phyloP scores from a whole-genome alignment of 2,888 invertebrate species.

The Bhutanitis thaidina region DNA sequence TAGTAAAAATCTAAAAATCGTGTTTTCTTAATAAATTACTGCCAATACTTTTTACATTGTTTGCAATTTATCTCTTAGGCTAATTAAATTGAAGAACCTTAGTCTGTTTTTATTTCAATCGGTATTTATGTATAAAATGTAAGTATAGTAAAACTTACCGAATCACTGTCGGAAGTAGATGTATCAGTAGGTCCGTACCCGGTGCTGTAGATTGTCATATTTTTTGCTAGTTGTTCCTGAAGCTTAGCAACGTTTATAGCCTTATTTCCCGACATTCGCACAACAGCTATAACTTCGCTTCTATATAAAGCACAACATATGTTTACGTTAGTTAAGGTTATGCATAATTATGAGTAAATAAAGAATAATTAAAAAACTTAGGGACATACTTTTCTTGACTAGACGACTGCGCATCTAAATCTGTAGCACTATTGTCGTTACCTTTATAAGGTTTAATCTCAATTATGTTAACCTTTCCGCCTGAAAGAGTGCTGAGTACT shows the following conservation, averaged over 20 bases:
- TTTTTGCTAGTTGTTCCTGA: constrained; percentile 80
- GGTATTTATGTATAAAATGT: no score
- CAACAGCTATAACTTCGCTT: constrained; percentile 86
- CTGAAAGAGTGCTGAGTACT: constrained; percentile 87
- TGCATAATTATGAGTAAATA: no score
- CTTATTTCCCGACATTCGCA: constrained; percentile 82
- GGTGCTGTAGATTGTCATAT: constrained; percentile 64
- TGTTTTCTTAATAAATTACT: no score
- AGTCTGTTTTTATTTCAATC: no score
- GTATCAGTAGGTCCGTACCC: constrained; percentile 39
- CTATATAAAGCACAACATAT: constrained; percentile 55
- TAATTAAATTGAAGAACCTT: no score
- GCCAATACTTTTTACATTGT: no score
- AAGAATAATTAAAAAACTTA: neutral
- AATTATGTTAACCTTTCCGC: constrained; percentile 87
- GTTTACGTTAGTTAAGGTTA: no score
- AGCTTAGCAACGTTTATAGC: constrained; percentile 87
- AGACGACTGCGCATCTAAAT: constrained; percentile 68
- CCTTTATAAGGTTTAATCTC: constrained; percentile 85
- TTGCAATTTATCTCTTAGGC: no score
- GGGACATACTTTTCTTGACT: constrained; percentile 78
- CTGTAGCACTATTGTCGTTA: constrained; percentile 76
- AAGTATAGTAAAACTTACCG: constrained; percentile 40
- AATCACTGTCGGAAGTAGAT: constrained; percentile 39
- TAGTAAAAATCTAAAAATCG: no score